Conservation (phyloP, 2,888 invertebrate genomes). For the Lycaena phlaeas region DNA sequence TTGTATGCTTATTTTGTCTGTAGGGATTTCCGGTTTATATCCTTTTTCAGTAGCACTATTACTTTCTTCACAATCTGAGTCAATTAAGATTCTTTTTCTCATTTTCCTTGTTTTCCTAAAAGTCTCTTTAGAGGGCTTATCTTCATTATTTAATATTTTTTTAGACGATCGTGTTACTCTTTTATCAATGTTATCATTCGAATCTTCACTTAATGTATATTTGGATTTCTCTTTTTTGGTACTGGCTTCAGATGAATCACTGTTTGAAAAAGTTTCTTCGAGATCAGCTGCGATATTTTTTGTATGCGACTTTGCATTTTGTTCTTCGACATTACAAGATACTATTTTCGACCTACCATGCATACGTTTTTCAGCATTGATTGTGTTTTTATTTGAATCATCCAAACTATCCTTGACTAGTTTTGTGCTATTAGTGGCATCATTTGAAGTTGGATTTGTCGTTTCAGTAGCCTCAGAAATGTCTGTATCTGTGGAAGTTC, state of each 20-base stretch:
- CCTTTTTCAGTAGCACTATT: neutral
- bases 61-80: neutral
- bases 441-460: no score
- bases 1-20: no score
- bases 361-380: no score
- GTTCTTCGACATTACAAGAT: no score
- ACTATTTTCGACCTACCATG: no score
- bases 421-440: no score
- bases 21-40: no score
- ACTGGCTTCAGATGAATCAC: neutral
- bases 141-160: neutral
- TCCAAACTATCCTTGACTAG: no score
- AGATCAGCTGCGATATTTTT: neutral
- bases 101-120: neutral
- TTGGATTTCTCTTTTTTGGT: slow-evolving; percentile 8
- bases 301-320: no score
- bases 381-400: no score
- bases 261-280: neutral
- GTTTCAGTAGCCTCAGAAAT: neutral
- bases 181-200: neutral
- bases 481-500: slow-evolving; percentile 17
- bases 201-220: slow-evolving; percentile 15
- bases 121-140: neutral
- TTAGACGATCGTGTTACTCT: neutral
- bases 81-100: neutral